Percentiles rank a stretch among this genome's conserved stretches.
phyloP scores from a whole-genome alignment of 2,888 invertebrate species.

The Drosophila pseudotakahashii region DNA sequence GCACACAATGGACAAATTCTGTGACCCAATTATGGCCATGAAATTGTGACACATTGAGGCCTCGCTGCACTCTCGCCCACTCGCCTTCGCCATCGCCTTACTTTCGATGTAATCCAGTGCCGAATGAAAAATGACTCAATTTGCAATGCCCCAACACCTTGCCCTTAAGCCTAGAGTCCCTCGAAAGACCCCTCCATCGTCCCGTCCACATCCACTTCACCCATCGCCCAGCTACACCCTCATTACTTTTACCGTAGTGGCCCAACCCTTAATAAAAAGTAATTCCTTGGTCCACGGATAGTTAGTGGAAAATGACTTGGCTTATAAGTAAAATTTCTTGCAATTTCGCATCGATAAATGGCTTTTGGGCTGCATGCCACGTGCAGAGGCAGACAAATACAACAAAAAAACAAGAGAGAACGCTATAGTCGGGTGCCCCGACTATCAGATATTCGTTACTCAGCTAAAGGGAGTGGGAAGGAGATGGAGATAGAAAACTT shows the following conservation, averaged over 20 bases:
- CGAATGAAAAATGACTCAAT: constrained; percentile 77
- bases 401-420: neutral
- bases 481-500: too few species aligned
- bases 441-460: too few species aligned
- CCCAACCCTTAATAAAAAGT: constrained; percentile 69
- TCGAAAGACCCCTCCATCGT: neutral
- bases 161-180: neutral
- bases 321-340: constrained; percentile 70
- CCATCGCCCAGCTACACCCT: too few species aligned
- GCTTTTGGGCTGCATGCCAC: constrained; percentile 60
- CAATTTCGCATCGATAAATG: constrained; percentile 72
- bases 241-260: constrained; percentile 13
- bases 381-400: constrained; percentile 34
- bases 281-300: constrained; percentile 53
- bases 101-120: constrained; percentile 55
- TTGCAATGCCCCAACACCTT: constrained; percentile 58
- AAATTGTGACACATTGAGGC: constrained; percentile 69
- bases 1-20: constrained; percentile 29
- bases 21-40: constrained; percentile 45
- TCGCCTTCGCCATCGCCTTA: constrained; percentile 17
- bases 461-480: too few species aligned
- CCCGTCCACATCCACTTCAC: too few species aligned
- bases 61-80: constrained; percentile 50
- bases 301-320: constrained; percentile 60
- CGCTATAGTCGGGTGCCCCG: too few species aligned